phyloP scores from a whole-genome alignment of 1,140 invertebrate genomes.

The Helicoverpa armigera region DNA sequence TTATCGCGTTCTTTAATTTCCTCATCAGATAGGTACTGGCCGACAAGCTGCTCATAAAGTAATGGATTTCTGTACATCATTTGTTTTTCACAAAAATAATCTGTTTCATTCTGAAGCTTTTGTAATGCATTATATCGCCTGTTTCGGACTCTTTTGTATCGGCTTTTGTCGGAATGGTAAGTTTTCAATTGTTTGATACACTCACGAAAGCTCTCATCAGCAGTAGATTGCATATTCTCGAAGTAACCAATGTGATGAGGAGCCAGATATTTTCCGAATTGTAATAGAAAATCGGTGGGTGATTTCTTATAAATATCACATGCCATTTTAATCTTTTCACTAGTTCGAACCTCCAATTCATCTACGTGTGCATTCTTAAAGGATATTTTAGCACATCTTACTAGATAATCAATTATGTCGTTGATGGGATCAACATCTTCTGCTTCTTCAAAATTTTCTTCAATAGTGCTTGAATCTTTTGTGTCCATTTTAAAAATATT shows the following conservation, averaged over 20 bases:
- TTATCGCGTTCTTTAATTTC: slow-evolving; percentile 90
- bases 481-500: neutral
- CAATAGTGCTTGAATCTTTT: neutral
- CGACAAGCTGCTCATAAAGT: slow-evolving; percentile 95
- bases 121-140: slow-evolving; percentile 94
- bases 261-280: slow-evolving; percentile 92
- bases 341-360: slow-evolving; percentile 90
- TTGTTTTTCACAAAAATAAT: slow-evolving; percentile 96
- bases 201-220: slow-evolving; percentile 87
- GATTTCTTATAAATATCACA: slow-evolving; percentile 89
- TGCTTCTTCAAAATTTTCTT: slow-evolving; percentile 53
- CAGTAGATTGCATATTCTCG: slow-evolving; percentile 72
- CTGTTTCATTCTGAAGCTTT: slow-evolving; percentile 89
- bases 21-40: slow-evolving; percentile 92
- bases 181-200: slow-evolving; percentile 87
- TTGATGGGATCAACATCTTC: slow-evolving; percentile 76
- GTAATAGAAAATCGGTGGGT: slow-evolving; percentile 90
- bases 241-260: slow-evolving; percentile 91
- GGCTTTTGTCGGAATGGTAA: slow-evolving; percentile 85
- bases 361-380: slow-evolving; percentile 93
- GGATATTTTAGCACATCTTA: slow-evolving; percentile 81
- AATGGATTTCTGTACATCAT: slow-evolving; percentile 97
- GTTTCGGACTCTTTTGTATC: slow-evolving; percentile 91
- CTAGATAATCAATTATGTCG: slow-evolving; percentile 85
- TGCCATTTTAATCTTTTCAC: slow-evolving; percentile 91